phyloP scores from a whole-genome alignment of 2,888 invertebrate species.

The Acholoe squamosa region DNA sequence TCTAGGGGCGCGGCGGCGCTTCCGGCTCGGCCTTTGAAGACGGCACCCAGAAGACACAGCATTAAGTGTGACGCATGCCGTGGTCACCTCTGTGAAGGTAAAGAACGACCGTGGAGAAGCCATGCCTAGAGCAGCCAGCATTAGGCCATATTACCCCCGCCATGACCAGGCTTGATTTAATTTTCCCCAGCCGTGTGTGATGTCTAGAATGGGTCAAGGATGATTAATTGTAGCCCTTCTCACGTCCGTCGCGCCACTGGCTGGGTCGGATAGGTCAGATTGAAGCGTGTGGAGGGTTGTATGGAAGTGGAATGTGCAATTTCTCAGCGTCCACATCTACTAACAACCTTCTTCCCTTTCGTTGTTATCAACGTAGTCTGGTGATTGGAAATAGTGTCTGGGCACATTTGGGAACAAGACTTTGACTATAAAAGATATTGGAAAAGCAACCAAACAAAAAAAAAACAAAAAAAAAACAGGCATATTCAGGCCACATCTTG shows the following conservation, averaged over 20 bases:
- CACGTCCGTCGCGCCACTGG: background rate
- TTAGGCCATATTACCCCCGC: conserved; percentile 53
- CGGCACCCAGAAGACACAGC: background rate
- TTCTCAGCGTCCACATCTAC: no score
- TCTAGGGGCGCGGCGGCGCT: background rate
- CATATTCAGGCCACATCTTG: no score
- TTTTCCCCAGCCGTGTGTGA: conserved; percentile 55
- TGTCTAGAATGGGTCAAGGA: conserved; percentile 53
- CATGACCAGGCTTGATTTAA: conserved; percentile 54
- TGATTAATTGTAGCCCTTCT: conserved; percentile 48
- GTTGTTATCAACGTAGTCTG: no score
- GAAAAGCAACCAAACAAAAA: no score
- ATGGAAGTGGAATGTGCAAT: no score
- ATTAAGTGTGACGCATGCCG: conserved; percentile 34
- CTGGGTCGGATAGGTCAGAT: no score
- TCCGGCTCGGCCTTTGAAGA: conserved; percentile 40
- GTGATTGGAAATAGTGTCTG: no score
- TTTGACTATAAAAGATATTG: no score
- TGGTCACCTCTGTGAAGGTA: conserved; percentile 32
- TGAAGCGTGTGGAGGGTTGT: no score
- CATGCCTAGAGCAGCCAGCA: background rate
- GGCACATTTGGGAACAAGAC: no score
- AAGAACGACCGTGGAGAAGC: background rate
- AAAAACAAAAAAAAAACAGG: no score
- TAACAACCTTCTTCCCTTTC: no score